Evolutionary conservation across 2,113 vertebrate species (phyloP).

Genomic region (Rhineura floridana): DNA sequence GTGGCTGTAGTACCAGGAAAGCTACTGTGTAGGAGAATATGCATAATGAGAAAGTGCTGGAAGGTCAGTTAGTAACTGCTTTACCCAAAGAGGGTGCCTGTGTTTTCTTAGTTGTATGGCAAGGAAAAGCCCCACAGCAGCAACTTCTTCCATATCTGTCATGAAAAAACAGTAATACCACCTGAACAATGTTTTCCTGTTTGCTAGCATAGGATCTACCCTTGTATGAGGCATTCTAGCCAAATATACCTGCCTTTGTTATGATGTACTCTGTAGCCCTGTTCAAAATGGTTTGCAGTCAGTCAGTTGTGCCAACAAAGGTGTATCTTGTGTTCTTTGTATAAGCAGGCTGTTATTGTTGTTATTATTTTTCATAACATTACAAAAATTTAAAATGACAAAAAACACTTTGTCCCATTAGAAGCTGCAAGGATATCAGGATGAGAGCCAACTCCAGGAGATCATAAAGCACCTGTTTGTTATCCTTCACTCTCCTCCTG

Average conservation of each 20-base stretch:
- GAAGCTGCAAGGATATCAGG: constrained; percentile 33
- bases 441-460: constrained; percentile 15
- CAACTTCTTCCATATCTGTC: neutral
- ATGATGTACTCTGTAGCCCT: neutral
- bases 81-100: neutral
- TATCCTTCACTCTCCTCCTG: neutral
- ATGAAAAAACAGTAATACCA: neutral
- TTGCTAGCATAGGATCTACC: neutral
- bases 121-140: neutral
- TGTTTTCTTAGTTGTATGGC: neutral
- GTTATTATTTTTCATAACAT: too few species aligned
- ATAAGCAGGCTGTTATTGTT: neutral
- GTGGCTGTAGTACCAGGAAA: neutral
- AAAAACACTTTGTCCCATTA: neutral
- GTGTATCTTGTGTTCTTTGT: neutral
- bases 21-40: neutral
- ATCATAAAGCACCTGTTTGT: constrained; percentile 51
- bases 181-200: neutral
- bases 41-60: neutral
- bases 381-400: too few species aligned
- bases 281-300: neutral
- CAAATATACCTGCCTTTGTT: neutral
- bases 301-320: neutral
- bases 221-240: neutral
- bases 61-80: neutral